Evolutionary conservation across 2,113 vertebrate species (phyloP).

Genomic region (Heteronetta atricapilla): DNA sequence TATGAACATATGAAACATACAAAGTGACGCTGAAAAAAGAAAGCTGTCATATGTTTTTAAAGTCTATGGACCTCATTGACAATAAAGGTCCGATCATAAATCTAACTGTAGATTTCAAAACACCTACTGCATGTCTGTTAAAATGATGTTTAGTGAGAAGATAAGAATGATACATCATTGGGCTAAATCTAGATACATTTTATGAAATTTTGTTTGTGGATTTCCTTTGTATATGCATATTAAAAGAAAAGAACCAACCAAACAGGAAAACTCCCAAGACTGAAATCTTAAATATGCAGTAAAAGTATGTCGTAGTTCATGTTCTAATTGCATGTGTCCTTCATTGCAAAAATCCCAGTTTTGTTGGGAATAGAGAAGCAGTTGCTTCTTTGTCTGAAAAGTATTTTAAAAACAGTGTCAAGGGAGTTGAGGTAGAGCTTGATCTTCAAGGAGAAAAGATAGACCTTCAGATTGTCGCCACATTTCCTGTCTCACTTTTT

Average conservation of each 20-base stretch:
- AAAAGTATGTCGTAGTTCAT: background rate
- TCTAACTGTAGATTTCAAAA: background rate
- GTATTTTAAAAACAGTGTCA: background rate
- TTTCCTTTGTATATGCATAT: background rate
- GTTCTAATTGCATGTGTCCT: background rate
- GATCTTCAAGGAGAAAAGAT: background rate
- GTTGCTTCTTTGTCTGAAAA: background rate
- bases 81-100: background rate
- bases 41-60: background rate
- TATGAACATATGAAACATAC: background rate
- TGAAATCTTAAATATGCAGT: background rate
- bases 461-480: background rate
- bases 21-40: background rate
- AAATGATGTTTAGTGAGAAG: constrained; percentile 10
- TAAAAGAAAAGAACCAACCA: background rate
- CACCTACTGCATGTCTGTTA: background rate
- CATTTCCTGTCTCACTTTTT: background rate
- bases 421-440: background rate
- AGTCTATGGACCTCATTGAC: background rate
- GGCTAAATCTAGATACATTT: constrained; percentile 45
- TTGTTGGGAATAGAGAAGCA: background rate
- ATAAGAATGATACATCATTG: constrained; percentile 19
- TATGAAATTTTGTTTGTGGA: background rate
- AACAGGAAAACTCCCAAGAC: background rate
- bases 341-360: background rate